These are phyloP conservation scores for Eupithecia centaureata DNA, from an alignment of 2,888 invertebrate species.

Conservation along the genomic window DNA sequence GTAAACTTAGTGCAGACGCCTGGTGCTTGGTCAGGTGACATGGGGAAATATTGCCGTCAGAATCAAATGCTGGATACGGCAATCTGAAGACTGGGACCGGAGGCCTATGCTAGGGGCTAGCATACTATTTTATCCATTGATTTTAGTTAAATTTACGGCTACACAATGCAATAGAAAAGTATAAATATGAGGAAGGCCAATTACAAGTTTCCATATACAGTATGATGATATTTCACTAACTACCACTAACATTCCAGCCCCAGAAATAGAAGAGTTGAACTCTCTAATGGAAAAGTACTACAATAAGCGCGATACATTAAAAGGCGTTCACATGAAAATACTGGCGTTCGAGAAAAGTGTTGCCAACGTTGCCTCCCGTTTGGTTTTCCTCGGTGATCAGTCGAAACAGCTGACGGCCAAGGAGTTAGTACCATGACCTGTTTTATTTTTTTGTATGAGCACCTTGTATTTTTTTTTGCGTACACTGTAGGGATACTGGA, in stretches of 20 bases:
- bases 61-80: no score
- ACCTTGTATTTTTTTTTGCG: not conserved
- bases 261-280: slow-evolving; percentile 73
- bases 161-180: no score
- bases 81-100: no score
- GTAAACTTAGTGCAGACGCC: no score
- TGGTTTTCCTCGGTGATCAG: slow-evolving; percentile 64
- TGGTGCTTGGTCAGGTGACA: no score
- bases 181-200: no score
- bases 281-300: slow-evolving; percentile 64
- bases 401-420: slow-evolving; percentile 65
- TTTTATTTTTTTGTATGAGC: not conserved
- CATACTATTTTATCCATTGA: no score
- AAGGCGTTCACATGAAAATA: slow-evolving; percentile 50
- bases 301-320: slow-evolving; percentile 62
- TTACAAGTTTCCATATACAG: no score
- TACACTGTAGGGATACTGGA: no score
- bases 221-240: not conserved
- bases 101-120: no score
- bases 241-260: slow-evolving; percentile 53
- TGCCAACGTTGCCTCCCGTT: slow-evolving; percentile 59
- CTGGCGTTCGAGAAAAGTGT: slow-evolving; percentile 58
- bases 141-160: no score
- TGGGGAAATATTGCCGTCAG: no score
- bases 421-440: slow-evolving; percentile 57